These are phyloP conservation scores for Pandion haliaetus DNA, from an alignment of 2,113 vertebrate species.

Conservation along the genomic window DNA sequence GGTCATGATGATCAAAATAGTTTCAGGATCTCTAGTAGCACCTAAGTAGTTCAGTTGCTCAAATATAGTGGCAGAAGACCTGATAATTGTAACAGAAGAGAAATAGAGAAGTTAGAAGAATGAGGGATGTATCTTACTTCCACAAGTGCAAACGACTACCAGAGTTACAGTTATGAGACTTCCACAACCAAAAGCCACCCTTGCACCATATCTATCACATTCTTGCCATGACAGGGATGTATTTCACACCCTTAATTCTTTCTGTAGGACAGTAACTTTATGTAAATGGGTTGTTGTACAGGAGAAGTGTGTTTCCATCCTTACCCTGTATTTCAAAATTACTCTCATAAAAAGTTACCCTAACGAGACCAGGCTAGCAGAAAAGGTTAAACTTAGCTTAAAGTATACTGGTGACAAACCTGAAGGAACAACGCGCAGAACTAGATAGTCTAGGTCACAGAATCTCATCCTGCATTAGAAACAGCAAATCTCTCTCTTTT, in stretches of 20 bases:
- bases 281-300: background rate
- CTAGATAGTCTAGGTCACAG: background rate
- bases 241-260: background rate
- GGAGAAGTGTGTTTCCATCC: fast-evolving
- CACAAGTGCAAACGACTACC: background rate
- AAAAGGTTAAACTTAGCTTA: background rate
- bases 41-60: background rate
- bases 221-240: background rate
- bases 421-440: background rate
- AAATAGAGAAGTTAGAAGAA: background rate
- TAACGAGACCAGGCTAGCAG: background rate
- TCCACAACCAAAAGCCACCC: background rate
- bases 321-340: background rate
- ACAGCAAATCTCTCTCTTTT: background rate
- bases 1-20: background rate
- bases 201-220: background rate
- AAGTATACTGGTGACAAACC: background rate
- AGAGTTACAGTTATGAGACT: background rate
- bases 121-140: background rate
- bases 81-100: background rate
- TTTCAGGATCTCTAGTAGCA: background rate
- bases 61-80: background rate
- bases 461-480: background rate
- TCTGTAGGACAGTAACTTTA: background rate
- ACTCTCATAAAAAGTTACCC: background rate